These are phyloP conservation scores for pig (Sus scrofa) DNA, from an alignment of 2,113 vertebrate species.

Conservation along the genomic window DNA sequence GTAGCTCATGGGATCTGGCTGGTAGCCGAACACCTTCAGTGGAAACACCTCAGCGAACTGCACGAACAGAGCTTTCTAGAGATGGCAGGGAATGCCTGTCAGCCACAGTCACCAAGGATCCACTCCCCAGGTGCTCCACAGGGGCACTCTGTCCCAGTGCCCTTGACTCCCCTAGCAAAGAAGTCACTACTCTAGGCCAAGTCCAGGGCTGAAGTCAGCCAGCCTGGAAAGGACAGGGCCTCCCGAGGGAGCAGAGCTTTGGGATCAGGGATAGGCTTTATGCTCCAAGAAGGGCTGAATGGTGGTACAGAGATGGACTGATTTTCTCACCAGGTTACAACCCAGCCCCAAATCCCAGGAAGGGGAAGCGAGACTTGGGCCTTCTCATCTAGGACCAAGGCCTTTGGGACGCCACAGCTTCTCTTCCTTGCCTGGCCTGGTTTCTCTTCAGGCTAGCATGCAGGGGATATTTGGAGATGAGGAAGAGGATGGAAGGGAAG, in stretches of 20 bases:
- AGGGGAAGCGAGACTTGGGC: neutral
- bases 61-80: conserved; percentile 86
- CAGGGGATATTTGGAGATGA: neutral
- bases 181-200: neutral
- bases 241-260: neutral
- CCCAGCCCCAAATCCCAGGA: neutral
- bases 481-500: neutral
- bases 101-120: neutral
- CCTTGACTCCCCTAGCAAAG: neutral
- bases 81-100: neutral
- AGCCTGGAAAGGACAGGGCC: neutral
- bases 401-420: neutral
- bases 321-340: neutral
- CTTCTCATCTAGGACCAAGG: neutral
- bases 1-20: conserved; percentile 84
- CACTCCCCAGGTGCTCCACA: neutral
- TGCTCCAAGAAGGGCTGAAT: neutral
- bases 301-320: neutral
- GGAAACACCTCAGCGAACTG: conserved; percentile 89
- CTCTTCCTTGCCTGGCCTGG: neutral
- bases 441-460: neutral
- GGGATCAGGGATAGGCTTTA: neutral
- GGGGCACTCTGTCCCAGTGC: neutral
- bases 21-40: conserved; percentile 84
- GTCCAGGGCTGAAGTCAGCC: neutral